Evolutionary conservation across 1,140 invertebrate genomes (phyloP), one percentile per base, ranked within the genome.

Genomic region (Druon quercuslanigerum): DNA sequence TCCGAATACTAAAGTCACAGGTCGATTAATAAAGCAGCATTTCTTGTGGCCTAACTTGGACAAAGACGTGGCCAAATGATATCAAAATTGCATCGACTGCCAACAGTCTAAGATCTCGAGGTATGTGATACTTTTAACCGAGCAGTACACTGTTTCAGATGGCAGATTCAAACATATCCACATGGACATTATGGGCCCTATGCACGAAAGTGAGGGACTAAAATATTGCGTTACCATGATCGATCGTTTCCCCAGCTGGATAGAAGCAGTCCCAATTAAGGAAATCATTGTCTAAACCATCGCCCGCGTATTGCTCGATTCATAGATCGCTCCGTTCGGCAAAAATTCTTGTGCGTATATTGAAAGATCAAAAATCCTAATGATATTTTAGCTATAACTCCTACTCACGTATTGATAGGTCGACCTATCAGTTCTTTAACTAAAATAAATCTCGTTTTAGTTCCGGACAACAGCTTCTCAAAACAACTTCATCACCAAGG

Each of bases 131-230:
- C 7, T 51, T 74, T 74, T 14, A 5, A 50, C 12, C 56, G 12
- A 54, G 40, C 40, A 79, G 16, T 66, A 33, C 17, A 17, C 12
- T 5, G 56, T 74, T 13, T 17, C 50, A 1, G 54, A 66, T 17
- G 17, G n/a, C 7, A 54, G 89, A 5, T 91, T 92, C 73, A 52
- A 81, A 6, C 86, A 91, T 73, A 79, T 93, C 3, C 90, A 93
- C 77, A 79, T 93, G 0, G 92, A 93, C 81, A 83, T 93, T 1
- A 83, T 93, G 19, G 89, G 91, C 0, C 92, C 90, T 0, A 72
- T 93, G 6, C 87, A 90, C 33, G 74, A 74, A 1, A 80, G 81
- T 2, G 52, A 87, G 14, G 88, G 84, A 14, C 86, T 74, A 52
- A 51, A 54, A 16, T 92, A 92, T 73, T 78, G 83, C 25, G 25